Percentiles rank a stretch among this genome's conserved stretches.
These are phyloP conservation scores for Palythoa grandis DNA, from an alignment of 92 coral and sea anemone genomes.

Conservation along the genomic window DNA sequence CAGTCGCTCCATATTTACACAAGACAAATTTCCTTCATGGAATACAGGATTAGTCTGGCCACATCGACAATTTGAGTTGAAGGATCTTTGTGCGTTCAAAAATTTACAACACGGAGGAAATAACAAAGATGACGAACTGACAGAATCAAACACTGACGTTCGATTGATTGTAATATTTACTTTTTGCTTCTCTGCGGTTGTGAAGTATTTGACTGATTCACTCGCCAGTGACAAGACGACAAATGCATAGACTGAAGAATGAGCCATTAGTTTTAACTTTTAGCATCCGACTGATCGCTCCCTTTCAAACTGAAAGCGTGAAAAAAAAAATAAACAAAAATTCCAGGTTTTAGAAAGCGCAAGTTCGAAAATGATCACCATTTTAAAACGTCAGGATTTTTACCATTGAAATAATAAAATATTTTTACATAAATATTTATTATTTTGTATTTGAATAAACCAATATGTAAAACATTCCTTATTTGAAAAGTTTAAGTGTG, in stretches of 20 bases:
- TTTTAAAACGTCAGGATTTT: neutral
- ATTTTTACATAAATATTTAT: constrained; percentile 23
- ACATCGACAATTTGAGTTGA: neutral
- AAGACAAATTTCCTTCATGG: constrained; percentile 32
- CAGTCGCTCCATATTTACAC: constrained; percentile 4
- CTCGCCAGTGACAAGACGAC: neutral
- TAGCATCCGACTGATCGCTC: neutral
- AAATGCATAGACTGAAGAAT: neutral
- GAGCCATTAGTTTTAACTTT: neutral
- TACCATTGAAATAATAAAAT: neutral
- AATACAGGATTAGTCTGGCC: neutral
- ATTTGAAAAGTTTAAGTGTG: neutral
- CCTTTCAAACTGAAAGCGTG: neutral
- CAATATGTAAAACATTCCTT: neutral
- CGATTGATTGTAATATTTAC: constrained; percentile 1
- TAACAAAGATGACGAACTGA: neutral
- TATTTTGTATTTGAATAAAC: neutral
- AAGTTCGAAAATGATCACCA: neutral
- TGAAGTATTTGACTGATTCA: neutral
- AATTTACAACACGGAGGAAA: neutral
- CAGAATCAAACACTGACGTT: neutral
- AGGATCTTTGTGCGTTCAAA: neutral
- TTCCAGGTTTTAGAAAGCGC: neutral
- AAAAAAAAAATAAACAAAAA: neutral
- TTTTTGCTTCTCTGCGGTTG: neutral